These are phyloP conservation scores for Plecotus auritus DNA, from an alignment of 2,113 vertebrate species.

Conservation along the genomic window DNA sequence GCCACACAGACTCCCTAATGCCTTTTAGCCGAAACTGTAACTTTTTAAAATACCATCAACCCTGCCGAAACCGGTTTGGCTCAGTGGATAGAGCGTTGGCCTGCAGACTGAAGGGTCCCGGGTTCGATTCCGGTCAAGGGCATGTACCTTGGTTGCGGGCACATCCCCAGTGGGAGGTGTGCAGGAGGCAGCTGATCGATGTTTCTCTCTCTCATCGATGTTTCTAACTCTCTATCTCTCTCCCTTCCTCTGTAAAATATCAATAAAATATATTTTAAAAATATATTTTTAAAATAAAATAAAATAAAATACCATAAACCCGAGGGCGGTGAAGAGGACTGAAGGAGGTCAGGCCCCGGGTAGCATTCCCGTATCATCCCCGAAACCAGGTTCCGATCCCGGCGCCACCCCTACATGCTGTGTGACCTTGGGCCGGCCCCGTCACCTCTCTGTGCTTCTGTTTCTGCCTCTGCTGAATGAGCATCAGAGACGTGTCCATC, in stretches of 20 bases:
- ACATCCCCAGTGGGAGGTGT: no score
- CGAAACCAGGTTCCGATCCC: fast-evolving
- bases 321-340: fast-evolving
- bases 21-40: not conserved
- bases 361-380: fast-evolving
- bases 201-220: no score
- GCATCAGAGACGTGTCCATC: fast-evolving
- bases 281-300: no score
- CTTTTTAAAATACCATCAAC: fast-evolving
- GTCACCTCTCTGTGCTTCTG: not conserved
- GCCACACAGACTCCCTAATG: not conserved
- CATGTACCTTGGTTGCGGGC: no score
- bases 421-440: not conserved
- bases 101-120: no score
- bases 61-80: no score
- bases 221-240: no score
- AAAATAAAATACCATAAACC: not conserved
- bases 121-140: no score
- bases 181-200: no score
- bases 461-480: not conserved
- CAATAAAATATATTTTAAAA: no score
- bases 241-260: no score
- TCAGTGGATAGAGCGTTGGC: no score
- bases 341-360: fast-evolving
- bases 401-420: not conserved